Conservation (phyloP, 2,113 vertebrate species). For the Sander vitreus region DNA sequence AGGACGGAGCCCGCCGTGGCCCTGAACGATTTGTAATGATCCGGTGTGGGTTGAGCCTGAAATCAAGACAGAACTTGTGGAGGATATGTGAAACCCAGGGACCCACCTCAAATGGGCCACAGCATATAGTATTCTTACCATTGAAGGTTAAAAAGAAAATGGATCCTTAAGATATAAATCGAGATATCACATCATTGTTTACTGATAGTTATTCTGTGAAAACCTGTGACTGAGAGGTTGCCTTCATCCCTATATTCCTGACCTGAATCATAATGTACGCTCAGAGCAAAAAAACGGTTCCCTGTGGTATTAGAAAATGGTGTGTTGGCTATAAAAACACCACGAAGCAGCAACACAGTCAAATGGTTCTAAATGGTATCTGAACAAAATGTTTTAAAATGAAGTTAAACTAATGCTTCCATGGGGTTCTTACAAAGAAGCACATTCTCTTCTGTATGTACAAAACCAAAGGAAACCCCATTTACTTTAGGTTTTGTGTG, state of each 20-base stretch:
- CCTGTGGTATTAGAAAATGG: neutral
- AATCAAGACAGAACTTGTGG: conserved; percentile 75
- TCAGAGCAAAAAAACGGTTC: neutral
- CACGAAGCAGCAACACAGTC: neutral
- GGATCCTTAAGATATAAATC: conserved; percentile 60
- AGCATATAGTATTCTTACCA: conserved; percentile 31
- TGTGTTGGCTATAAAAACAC: neutral
- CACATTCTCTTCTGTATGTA: neutral
- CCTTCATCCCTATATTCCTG: conserved; percentile 11
- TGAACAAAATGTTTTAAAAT: neutral
- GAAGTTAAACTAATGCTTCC: neutral
- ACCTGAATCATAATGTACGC: neutral
- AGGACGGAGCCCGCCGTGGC: conserved; percentile 68
- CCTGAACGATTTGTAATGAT: conserved; percentile 86
- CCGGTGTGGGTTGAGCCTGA: conserved; percentile 74
- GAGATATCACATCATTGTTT: conserved; percentile 51
- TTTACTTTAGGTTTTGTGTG: conserved; percentile 19
- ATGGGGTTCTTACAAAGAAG: neutral
- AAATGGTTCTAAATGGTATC: neutral
- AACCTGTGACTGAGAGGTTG: conserved; percentile 14
- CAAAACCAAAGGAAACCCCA: conserved; percentile 34
- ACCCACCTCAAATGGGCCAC: conserved; percentile 70
- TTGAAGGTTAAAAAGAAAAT: conserved; percentile 53
- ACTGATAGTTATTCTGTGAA: conserved; percentile 19
- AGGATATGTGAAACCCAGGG: conserved; percentile 74